These are phyloP conservation scores for Leptothorax acervorum DNA, from an alignment of 2,888 invertebrate genomes.

Conservation along the genomic window DNA sequence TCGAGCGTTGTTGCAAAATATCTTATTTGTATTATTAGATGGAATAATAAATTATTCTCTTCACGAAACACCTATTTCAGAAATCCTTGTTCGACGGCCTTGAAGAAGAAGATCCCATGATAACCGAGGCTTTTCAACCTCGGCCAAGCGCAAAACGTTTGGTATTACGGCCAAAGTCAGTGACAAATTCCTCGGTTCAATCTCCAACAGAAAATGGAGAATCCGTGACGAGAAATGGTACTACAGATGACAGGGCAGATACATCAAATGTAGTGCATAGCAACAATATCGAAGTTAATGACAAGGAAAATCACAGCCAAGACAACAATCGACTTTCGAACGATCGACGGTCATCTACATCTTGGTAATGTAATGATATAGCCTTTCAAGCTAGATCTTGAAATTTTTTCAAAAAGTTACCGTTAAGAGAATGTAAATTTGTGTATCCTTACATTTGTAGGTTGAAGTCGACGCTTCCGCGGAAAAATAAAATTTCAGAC, in stretches of 20 bases:
- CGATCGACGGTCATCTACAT: conserved; percentile 74
- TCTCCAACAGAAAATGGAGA: conserved; percentile 63
- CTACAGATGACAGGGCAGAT: conserved; percentile 44
- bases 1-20: neutral
- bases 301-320: conserved; percentile 80
- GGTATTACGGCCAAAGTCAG: conserved; percentile 88
- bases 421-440: neutral
- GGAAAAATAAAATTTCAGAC: conserved; percentile 68
- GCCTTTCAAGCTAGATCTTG: neutral
- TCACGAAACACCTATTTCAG: conserved; percentile 79
- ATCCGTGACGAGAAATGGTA: conserved; percentile 25
- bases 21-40: neutral
- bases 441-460: conserved; percentile 56
- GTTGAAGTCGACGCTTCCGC: conserved; percentile 76
- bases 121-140: conserved; percentile 87
- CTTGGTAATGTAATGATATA: conserved; percentile 68
- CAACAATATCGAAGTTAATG: conserved; percentile 63
- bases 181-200: conserved; percentile 61
- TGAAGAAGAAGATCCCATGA: conserved; percentile 91
- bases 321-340: conserved; percentile 68
- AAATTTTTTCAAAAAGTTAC: neutral
- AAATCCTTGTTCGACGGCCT: conserved; percentile 95
- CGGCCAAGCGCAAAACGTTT: conserved; percentile 91
- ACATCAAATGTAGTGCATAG: conserved; percentile 41
- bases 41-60: neutral